Evolutionary conservation across 2,888 invertebrate genomes (phyloP).

Genomic region (Rhingia rostrata): DNA sequence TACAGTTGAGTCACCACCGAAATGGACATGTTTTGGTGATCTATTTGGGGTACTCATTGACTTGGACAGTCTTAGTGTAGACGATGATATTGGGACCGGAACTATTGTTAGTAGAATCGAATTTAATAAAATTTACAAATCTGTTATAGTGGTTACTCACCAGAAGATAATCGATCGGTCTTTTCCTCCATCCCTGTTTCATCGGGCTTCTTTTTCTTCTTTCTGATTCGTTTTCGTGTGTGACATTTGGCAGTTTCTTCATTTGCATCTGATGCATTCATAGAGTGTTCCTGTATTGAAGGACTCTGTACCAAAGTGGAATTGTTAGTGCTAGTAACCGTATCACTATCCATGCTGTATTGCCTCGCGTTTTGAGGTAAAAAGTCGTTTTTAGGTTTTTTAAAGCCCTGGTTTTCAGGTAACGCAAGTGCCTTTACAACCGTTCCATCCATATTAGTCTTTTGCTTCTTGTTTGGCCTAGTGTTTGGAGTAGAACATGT

Average conservation of each 20-base stretch:
- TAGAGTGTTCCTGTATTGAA: background rate
- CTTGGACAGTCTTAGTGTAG: constrained; percentile 37
- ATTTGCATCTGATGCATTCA: background rate
- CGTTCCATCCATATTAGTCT: background rate
- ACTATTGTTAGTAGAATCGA: constrained; percentile 8
- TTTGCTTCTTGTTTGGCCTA: constrained; percentile 21
- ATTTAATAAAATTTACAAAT: background rate
- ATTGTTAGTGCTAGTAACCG: constrained; percentile 17
- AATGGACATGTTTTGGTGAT: constrained; percentile 39
- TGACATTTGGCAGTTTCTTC: constrained; percentile 36
- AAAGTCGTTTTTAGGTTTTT: background rate
- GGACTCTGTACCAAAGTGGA: background rate
- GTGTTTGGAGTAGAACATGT: constrained; percentile 46
- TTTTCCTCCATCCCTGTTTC: background rate
- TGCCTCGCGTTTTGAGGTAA: background rate
- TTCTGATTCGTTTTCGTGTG: constrained; percentile 43
- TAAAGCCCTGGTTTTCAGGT: background rate
- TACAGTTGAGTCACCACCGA: constrained; percentile 8
- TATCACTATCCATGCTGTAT: background rate
- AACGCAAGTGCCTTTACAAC: background rate
- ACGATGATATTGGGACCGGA: constrained; percentile 62
- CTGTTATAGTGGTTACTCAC: constrained; percentile 2
- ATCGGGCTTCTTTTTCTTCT: constrained; percentile 10
- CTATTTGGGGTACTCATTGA: constrained; percentile 30
- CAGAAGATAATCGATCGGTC: constrained; percentile 37